Conservation (phyloP, 2,113 vertebrate species). For the Tetrax tetrax region DNA sequence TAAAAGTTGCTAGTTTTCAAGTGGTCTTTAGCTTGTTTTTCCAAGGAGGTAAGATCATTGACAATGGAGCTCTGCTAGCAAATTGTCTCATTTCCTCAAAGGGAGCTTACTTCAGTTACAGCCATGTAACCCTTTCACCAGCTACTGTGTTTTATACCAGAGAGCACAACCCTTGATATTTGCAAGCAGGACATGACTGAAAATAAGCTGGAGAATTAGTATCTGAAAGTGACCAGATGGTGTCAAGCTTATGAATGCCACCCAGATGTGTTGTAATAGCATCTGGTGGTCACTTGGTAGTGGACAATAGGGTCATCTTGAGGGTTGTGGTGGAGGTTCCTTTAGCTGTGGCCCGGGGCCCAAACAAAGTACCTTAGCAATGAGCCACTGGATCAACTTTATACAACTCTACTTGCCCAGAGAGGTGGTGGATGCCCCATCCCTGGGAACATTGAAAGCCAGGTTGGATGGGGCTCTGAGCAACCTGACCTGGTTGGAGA, state of each 20-base stretch:
- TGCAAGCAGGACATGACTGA: background rate
- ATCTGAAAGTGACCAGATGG: background rate
- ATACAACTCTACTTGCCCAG: background rate
- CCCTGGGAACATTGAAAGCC: no score
- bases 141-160: background rate
- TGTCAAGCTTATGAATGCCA: background rate
- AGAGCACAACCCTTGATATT: background rate
- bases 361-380: background rate
- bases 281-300: background rate
- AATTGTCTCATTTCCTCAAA: background rate
- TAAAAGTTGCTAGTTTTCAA: background rate
- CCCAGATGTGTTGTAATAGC: background rate
- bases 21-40: background rate
- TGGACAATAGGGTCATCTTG: background rate
- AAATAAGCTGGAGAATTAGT: background rate
- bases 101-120: background rate
- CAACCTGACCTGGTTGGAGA: no score
- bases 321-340: background rate
- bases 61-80: background rate
- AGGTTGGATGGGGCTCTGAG: no score
- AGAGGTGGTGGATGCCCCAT: no score
- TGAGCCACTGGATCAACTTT: background rate
- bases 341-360: background rate
- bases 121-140: background rate
- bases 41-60: background rate